phyloP scores from a whole-genome alignment of 23 tunicate species.

The Styela plicata region DNA sequence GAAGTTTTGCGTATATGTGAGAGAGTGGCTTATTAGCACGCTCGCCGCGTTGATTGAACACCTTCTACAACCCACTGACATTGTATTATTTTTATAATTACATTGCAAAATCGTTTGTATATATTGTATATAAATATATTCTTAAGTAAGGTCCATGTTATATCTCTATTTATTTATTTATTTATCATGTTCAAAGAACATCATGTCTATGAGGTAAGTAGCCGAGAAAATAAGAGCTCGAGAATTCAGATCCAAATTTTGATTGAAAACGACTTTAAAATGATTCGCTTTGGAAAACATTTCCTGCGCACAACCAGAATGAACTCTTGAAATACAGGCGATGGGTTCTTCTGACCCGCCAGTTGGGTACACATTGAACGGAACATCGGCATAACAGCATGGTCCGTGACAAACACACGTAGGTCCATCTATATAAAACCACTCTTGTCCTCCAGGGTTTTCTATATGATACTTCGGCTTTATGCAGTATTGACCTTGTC shows the following conservation, averaged over 20 bases:
- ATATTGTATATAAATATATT: too few relatives aligned
- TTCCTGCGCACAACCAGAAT: constrained; percentile 15
- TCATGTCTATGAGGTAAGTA: constrained; percentile 26
- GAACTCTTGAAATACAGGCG: constrained; percentile 7
- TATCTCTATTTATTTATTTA: too few relatives aligned
- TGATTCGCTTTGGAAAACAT: constrained; percentile 20
- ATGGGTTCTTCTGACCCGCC: background rate
- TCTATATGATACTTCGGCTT: background rate
- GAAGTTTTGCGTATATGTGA: too few relatives aligned
- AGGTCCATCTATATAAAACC: constrained; percentile 15
- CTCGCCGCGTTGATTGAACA: too few relatives aligned
- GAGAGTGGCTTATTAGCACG: too few relatives aligned
- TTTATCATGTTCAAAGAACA: constrained; percentile 33
- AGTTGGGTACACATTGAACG: constrained; percentile 6
- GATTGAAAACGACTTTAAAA: constrained; percentile 13
- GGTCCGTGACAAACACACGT: constrained; percentile 15
- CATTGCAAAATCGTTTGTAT: too few relatives aligned
- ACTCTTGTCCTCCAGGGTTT: constrained; percentile 4
- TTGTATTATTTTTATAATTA: too few relatives aligned
- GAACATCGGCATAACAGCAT: constrained; percentile 18
- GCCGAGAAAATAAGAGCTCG: background rate
- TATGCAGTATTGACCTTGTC: constrained; percentile 14
- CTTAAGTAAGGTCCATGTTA: too few relatives aligned
- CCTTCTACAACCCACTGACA: too few relatives aligned
- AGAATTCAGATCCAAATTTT: constrained; percentile 11